Conservation (phyloP, 92 coral and sea anemone genomes). For the Porites divaricata region DNA sequence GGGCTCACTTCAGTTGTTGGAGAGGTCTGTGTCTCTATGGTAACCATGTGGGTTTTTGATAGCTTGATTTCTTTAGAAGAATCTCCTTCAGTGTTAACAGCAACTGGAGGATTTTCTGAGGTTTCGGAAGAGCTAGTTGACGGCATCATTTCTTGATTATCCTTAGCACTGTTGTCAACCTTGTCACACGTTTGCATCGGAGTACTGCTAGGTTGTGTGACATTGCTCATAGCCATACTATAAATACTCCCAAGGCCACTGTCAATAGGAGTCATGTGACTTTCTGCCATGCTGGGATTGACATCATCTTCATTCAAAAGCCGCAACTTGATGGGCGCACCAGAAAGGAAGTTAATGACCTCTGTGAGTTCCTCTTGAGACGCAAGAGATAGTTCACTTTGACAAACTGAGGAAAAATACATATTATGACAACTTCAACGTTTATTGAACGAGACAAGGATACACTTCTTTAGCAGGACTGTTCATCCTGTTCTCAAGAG, state of each 20-base stretch:
- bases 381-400: slow-evolving; percentile 93
- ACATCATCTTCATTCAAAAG: slow-evolving; percentile 56
- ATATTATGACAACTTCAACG: background rate
- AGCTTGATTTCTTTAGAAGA: background rate
- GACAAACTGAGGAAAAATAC: slow-evolving; percentile 61
- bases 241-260: slow-evolving; percentile 88
- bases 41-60: slow-evolving; percentile 14
- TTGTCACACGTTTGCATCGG: background rate
- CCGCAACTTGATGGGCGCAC: slow-evolving; percentile 78
- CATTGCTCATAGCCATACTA: slow-evolving; percentile 70
- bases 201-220: slow-evolving; percentile 58
- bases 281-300: slow-evolving; percentile 70
- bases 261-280: slow-evolving; percentile 86
- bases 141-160: background rate
- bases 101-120: background rate
- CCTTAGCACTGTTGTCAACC: background rate
- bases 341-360: slow-evolving; percentile 96
- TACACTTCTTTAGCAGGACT: too few species aligned
- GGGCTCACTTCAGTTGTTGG: slow-evolving; percentile 35
- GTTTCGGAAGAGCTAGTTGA: slow-evolving; percentile 2
- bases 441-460: too few species aligned
- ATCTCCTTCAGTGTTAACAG: background rate
- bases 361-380: slow-evolving; percentile 96
- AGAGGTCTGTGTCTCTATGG: slow-evolving; percentile 51
- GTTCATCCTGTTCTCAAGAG: too few species aligned